A percentile compares a stretch with the other conserved stretches of the same genome.
Evolutionary conservation across 2,888 invertebrate genomes (phyloP).

Genomic region (Alloplasta piceator): DNA sequence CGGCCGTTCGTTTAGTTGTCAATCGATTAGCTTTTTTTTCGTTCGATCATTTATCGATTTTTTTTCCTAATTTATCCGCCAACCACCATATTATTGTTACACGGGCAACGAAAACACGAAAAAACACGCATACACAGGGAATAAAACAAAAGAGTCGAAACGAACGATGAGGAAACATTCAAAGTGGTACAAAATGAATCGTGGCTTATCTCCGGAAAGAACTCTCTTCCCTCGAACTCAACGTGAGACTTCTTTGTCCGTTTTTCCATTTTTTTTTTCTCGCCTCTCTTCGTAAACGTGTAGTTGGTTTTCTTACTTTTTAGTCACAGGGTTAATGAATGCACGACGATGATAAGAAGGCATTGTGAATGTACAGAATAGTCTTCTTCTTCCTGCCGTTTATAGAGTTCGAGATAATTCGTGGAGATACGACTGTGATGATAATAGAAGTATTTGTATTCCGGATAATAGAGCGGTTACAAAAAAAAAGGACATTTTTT

Average conservation of each 20-base stretch:
- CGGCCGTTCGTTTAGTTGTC: conserved; percentile 69
- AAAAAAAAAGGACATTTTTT: too few species aligned
- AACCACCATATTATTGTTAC: conserved; percentile 52
- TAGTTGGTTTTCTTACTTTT: conserved; percentile 8
- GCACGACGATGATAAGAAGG: conserved; percentile 30
- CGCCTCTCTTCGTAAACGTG: background rate
- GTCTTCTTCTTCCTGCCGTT: background rate
- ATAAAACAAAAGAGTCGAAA: background rate
- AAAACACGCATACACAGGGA: conserved; percentile 33
- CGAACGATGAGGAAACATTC: conserved; percentile 4
- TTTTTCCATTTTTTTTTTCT: conserved; percentile 2
- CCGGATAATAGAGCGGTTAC: too few species aligned
- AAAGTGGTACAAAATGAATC: background rate
- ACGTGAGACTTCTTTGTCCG: background rate
- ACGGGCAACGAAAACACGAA: conserved; percentile 36
- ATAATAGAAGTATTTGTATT: background rate
- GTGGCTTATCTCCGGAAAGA: conserved; percentile 9
- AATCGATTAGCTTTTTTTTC: conserved; percentile 57
- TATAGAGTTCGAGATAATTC: conserved; percentile 7
- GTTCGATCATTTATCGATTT: conserved; percentile 2
- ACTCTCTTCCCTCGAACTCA: background rate
- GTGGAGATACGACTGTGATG: background rate
- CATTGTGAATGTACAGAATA: conserved; percentile 37
- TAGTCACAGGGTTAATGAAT: conserved; percentile 51
- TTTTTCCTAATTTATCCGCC: background rate